A percentile compares a stretch with the other conserved stretches of the same genome.
These are phyloP conservation scores for Euthynnus affinis DNA, from an alignment of 2,797 vertebrate species.

Conservation along the genomic window DNA sequence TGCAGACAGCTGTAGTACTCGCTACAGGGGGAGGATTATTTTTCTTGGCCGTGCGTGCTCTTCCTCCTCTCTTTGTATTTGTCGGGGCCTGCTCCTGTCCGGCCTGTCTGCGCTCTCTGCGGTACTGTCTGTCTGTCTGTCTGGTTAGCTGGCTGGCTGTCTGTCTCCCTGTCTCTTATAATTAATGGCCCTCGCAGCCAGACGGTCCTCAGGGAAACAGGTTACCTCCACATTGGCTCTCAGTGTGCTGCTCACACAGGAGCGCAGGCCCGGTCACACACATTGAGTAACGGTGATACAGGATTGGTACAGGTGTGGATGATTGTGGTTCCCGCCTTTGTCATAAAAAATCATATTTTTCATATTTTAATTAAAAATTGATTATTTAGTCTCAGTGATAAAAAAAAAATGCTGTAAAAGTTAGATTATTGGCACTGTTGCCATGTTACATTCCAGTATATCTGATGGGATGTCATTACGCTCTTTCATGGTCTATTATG, in stretches of 20 bases:
- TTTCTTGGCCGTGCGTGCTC: slow-evolving; percentile 68
- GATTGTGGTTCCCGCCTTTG: background rate
- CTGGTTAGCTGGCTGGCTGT: slow-evolving; percentile 66
- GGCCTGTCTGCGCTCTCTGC: slow-evolving; percentile 85
- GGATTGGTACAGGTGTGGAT: slow-evolving; percentile 20
- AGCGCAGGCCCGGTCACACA: slow-evolving; percentile 40
- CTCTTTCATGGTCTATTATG: background rate
- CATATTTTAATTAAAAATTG: background rate
- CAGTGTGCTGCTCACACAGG: slow-evolving; percentile 60
- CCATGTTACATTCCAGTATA: background rate
- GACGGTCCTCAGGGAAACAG: slow-evolving; percentile 75
- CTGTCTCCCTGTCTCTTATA: slow-evolving; percentile 79
- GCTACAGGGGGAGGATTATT: slow-evolving; percentile 73
- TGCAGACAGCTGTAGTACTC: slow-evolving; percentile 49
- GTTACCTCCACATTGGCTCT: slow-evolving; percentile 70
- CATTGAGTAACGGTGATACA: background rate
- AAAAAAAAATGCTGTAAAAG: background rate
- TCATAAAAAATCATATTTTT: slow-evolving; percentile 6
- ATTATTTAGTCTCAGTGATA: background rate
- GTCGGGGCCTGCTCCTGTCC: slow-evolving; percentile 79
- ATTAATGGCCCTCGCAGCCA: slow-evolving; percentile 79
- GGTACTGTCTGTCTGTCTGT: slow-evolving; percentile 78
- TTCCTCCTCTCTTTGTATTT: slow-evolving; percentile 80
- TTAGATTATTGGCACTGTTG: background rate
- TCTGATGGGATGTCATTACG: background rate